A percentile compares a stretch with the other conserved stretches of the same genome.
These are phyloP conservation scores for Columba guinea DNA, from an alignment of 2,797 vertebrate genomes.

Conservation along the genomic window DNA sequence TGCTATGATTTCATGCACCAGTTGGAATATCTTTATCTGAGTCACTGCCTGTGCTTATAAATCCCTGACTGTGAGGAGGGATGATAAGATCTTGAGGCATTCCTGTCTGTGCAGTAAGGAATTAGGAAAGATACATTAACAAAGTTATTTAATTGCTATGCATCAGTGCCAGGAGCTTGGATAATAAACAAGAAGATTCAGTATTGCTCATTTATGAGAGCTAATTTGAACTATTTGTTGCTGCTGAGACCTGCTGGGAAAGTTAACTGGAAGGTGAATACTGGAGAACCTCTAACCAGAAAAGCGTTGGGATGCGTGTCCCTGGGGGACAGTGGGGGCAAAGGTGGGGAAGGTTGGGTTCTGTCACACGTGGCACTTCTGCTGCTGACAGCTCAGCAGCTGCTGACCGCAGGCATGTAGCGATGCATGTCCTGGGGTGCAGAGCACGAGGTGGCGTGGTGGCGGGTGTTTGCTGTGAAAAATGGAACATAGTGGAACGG, in stretches of 20 bases:
- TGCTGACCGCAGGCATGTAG: fast-evolving
- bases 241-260: not conserved
- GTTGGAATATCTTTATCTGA: constrained; percentile 9
- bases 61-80: not conserved
- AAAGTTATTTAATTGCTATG: constrained; percentile 13
- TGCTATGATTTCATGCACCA: constrained; percentile 35
- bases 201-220: not conserved
- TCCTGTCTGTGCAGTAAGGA: not conserved
- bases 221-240: not conserved
- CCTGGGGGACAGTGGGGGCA: not conserved
- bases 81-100: not conserved
- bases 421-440: fast-evolving
- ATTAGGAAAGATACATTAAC: not conserved
- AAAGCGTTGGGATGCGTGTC: not conserved
- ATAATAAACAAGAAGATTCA: not conserved
- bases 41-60: not conserved
- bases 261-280: not conserved
- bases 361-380: fast-evolving
- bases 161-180: not conserved
- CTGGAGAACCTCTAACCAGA: not conserved
- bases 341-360: not conserved
- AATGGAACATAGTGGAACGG: not conserved
- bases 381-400: not conserved
- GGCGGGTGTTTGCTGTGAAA: not conserved
- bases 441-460: not conserved